These are phyloP conservation scores for Oscheius myriophilus DNA, from an alignment of 2,888 invertebrate genomes.

Conservation along the genomic window DNA sequence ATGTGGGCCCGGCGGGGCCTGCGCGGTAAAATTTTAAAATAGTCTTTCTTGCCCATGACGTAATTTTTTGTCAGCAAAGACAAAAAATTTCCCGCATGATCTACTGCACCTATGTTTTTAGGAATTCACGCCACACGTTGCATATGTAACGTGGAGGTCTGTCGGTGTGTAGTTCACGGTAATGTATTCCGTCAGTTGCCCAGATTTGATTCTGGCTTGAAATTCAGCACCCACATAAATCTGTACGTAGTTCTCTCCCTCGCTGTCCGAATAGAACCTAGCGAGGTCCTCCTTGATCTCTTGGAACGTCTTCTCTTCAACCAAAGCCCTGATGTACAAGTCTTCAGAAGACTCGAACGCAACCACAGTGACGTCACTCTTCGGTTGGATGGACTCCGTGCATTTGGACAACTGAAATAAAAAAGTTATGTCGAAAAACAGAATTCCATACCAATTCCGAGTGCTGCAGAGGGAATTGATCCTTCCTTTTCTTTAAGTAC, in stretches of 20 bases:
- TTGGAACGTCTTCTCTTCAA: constrained; percentile 28
- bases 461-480: constrained; percentile 47
- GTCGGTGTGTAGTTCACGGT: no score
- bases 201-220: no score
- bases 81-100: no score
- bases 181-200: no score
- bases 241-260: constrained; percentile 41
- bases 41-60: no score
- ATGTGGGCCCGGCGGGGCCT: no score
- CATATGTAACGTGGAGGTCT: no score
- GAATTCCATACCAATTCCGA: constrained; percentile 32
- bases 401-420: constrained; percentile 22
- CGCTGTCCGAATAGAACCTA: constrained; percentile 26
- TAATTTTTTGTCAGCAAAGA: no score
- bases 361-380: constrained; percentile 27
- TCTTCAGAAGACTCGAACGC: constrained; percentile 34
- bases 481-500: constrained; percentile 43
- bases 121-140: no score
- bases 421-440: not conserved
- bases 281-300: constrained; percentile 30
- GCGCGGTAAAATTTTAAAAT: no score
- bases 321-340: constrained; percentile 26
- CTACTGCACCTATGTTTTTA: no score
- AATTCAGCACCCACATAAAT: constrained; percentile 51
- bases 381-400: constrained; percentile 2